Evolutionary conservation across 1,140 invertebrate genomes (phyloP).

Genomic region (Drosophila sturtevanti): DNA sequence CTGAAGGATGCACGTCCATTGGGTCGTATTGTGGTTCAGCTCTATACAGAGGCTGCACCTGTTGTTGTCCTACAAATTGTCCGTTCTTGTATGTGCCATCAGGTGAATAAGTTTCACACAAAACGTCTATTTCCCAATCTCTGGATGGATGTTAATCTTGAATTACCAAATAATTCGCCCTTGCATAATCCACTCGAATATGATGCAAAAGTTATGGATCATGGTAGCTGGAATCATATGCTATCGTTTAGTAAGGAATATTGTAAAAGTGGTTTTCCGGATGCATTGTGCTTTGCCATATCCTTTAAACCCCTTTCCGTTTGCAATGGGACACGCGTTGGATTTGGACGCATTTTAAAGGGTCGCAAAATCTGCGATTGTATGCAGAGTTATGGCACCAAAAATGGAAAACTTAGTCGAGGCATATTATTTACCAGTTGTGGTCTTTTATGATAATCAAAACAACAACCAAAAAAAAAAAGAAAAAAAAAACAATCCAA

Average conservation of each 20-base stretch:
- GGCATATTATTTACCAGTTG: slow-evolving; percentile 52
- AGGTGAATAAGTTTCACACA: slow-evolving; percentile 41
- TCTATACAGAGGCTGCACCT: slow-evolving; percentile 74
- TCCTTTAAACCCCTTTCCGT: slow-evolving; percentile 71
- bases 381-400: slow-evolving; percentile 69
- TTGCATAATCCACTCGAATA: slow-evolving; percentile 55
- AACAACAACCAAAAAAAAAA: too few relatives aligned
- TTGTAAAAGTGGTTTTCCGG: slow-evolving; percentile 45
- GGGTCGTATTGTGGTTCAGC: slow-evolving; percentile 61
- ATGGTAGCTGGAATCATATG: slow-evolving; percentile 47
- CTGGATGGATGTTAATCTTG: slow-evolving; percentile 68
- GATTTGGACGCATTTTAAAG: slow-evolving; percentile 59
- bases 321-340: slow-evolving; percentile 64
- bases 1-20: slow-evolving; percentile 50
- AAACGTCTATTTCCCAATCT: slow-evolving; percentile 61
- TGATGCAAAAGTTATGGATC: slow-evolving; percentile 64
- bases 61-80: slow-evolving; percentile 67
- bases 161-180: slow-evolving; percentile 17
- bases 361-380: slow-evolving; percentile 65
- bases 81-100: slow-evolving; percentile 50
- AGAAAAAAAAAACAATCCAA: neutral
- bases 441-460: slow-evolving; percentile 30
- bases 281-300: slow-evolving; percentile 54
- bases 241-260: slow-evolving; percentile 63
- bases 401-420: slow-evolving; percentile 69